These are phyloP conservation scores for Campylorhamphus procurvoides DNA, from an alignment of 2,113 vertebrate species.

Conservation along the genomic window DNA sequence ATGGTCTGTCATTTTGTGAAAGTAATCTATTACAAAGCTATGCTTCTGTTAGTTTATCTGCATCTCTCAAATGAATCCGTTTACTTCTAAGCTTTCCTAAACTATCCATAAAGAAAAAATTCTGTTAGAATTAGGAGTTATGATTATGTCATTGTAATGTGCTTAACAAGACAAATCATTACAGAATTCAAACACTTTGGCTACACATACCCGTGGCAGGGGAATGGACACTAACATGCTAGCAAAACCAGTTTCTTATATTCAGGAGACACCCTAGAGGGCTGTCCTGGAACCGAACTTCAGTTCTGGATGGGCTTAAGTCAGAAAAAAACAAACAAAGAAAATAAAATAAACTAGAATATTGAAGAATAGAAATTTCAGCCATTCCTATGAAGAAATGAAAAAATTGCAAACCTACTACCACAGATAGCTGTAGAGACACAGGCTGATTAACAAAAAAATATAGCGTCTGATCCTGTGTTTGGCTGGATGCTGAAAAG, in stretches of 20 bases:
- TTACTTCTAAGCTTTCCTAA: background rate
- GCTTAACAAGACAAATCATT: conserved; percentile 44
- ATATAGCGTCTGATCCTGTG: conserved; percentile 15
- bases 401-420: conserved; percentile 24
- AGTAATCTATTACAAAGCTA: background rate
- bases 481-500: conserved; percentile 48
- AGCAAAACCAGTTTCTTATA: conserved; percentile 12
- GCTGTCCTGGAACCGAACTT: conserved; percentile 14
- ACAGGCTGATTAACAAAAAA: conserved; percentile 29
- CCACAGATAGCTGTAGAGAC: conserved; percentile 4
- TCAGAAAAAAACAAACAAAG: background rate
- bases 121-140: background rate
- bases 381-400: background rate
- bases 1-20: background rate
- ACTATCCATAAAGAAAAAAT: background rate
- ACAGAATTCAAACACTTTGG: background rate
- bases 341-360: background rate
- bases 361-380: background rate
- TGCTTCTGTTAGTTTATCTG: background rate
- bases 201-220: background rate
- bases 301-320: background rate
- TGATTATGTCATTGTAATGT: background rate
- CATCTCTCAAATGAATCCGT: background rate
- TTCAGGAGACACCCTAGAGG: conserved; percentile 29
- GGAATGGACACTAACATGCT: conserved; percentile 8